Evolutionary conservation across 2,888 invertebrate genomes (phyloP).

Genomic region (Tanytarsus gracilentus): DNA sequence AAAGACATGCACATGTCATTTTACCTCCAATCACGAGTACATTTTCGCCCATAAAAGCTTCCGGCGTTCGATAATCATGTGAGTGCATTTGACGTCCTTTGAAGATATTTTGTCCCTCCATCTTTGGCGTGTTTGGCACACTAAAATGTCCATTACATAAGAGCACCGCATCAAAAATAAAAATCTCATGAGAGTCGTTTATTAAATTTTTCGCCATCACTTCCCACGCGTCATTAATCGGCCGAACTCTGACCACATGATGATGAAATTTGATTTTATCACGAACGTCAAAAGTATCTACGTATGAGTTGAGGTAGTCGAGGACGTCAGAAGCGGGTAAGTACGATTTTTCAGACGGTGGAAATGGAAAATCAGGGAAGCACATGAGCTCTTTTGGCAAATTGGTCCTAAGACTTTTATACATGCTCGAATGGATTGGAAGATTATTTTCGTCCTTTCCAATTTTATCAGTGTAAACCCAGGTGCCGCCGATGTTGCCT

Average conservation of each 20-base stretch:
- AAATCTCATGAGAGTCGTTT: slow-evolving; percentile 44
- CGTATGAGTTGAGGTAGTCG: slow-evolving; percentile 48
- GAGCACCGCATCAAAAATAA: slow-evolving; percentile 61
- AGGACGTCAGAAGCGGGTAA: slow-evolving; percentile 63
- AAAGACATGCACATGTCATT: too few relatives aligned
- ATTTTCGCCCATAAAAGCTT: slow-evolving; percentile 48
- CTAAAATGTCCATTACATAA: slow-evolving; percentile 77
- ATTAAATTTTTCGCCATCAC: slow-evolving; percentile 47
- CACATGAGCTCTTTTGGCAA: slow-evolving; percentile 91
- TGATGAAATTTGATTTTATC: slow-evolving; percentile 32
- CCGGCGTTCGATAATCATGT: slow-evolving; percentile 67
- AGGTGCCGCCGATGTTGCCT: slow-evolving; percentile 52
- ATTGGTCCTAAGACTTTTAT: slow-evolving; percentile 60
- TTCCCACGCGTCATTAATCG: slow-evolving; percentile 39
- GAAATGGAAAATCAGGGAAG: slow-evolving; percentile 75
- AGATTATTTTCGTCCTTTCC: slow-evolving; percentile 46
- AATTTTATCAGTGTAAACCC: slow-evolving; percentile 50
- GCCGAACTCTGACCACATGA: slow-evolving; percentile 34
- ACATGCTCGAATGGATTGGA: slow-evolving; percentile 56
- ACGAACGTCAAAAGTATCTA: not conserved
- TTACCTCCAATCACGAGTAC: slow-evolving; percentile 74
- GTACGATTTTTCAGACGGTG: slow-evolving; percentile 62
- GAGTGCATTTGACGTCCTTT: slow-evolving; percentile 55
- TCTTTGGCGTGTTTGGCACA: slow-evolving; percentile 58
- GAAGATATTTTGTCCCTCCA: slow-evolving; percentile 57